phyloP scores from a whole-genome alignment of 2,113 vertebrate genomes.

The Macquaria ambigua region DNA sequence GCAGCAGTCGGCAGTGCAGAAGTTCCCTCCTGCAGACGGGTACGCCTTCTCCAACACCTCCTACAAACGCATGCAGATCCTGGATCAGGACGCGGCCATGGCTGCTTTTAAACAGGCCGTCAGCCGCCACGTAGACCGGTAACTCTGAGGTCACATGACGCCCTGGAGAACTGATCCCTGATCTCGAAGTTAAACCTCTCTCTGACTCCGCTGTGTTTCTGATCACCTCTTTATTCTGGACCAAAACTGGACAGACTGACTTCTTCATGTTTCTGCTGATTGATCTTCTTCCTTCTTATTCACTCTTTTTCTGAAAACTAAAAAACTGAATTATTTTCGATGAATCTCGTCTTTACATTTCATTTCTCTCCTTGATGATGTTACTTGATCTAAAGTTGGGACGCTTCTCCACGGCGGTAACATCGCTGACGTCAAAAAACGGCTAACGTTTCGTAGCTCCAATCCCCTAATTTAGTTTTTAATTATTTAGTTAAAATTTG shows the following conservation, averaged over 20 bases:
- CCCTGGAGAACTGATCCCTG: constrained; percentile 85
- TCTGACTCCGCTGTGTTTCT: neutral
- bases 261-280: neutral
- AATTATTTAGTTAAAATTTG: neutral
- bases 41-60: constrained; percentile 84
- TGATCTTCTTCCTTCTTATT: neutral
- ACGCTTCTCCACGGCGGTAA: constrained; percentile 87
- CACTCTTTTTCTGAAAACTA: neutral
- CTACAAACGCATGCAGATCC: constrained; percentile 84
- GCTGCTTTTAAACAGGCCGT: constrained; percentile 89
- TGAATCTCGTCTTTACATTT: neutral
- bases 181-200: neutral
- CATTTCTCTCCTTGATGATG: neutral
- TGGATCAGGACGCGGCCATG: constrained; percentile 88
- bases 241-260: too few species aligned
- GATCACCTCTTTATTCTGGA: neutral
- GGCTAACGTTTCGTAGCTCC: neutral
- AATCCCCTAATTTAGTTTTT: neutral
- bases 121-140: constrained; percentile 90
- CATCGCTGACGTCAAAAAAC: too few species aligned
- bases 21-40: constrained; percentile 84
- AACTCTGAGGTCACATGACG: constrained; percentile 78
- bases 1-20: constrained; percentile 82
- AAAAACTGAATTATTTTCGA: too few species aligned
- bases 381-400: constrained; percentile 21